These are phyloP conservation scores for Cataglyphis altisquamis DNA, from an alignment of 2,888 invertebrate genomes.

Conservation along the genomic window DNA sequence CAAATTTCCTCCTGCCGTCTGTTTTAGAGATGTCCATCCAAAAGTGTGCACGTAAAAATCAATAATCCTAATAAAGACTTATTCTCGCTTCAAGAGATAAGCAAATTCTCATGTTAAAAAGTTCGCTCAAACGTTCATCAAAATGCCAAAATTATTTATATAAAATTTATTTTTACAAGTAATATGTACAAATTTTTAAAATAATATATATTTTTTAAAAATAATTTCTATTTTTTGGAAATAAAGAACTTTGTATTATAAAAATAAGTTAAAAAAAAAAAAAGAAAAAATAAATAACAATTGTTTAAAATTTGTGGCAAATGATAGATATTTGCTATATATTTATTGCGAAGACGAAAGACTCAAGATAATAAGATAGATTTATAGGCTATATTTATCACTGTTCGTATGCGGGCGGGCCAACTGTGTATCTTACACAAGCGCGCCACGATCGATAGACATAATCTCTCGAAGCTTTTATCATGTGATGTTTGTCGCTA, in stretches of 20 bases:
- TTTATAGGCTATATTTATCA: conserved; percentile 2
- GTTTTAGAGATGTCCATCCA: conserved; percentile 9
- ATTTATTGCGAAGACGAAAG: conserved; percentile 16
- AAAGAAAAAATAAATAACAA: neutral
- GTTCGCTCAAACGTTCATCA: neutral
- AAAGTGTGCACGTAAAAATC: conserved; percentile 32
- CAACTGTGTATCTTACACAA: conserved; percentile 17
- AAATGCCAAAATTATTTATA: neutral
- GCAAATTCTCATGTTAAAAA: neutral
- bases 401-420: neutral
- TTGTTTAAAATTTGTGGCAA: neutral
- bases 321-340: neutral
- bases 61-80: neutral
- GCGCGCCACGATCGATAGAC: neutral
- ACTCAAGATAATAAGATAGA: conserved; percentile 27
- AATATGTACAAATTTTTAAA: neutral
- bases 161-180: neutral
- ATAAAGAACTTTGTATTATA: neutral
- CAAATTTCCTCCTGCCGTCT: conserved; percentile 7
- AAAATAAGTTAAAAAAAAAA: neutral
- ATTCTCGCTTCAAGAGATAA: neutral
- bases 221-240: neutral
- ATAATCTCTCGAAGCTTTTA: conserved; percentile 5
- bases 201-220: neutral
- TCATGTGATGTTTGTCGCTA: neutral